phyloP scores from a whole-genome alignment of 2,113 vertebrate species.

The Donacobius atricapilla region DNA sequence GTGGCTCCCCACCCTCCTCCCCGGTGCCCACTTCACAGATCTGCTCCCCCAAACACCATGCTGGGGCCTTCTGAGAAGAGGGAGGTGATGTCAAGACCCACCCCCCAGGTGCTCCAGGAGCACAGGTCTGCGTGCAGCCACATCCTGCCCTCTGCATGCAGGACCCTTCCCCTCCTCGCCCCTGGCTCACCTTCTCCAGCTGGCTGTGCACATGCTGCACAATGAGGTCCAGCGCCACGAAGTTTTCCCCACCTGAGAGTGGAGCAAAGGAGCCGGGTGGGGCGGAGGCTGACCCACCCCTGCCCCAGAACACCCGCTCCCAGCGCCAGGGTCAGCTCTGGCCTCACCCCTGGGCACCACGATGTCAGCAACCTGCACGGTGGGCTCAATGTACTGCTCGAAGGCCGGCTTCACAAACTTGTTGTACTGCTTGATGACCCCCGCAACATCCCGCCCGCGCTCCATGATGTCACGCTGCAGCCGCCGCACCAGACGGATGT shows the following conservation, averaged over 20 bases:
- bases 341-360: conserved; percentile 87
- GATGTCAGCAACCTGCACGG: conserved; percentile 86
- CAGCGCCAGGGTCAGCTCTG: fast-evolving
- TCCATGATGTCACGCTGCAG: conserved; percentile 87
- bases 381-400: conserved; percentile 91
- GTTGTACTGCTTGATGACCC: conserved; percentile 90
- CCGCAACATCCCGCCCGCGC: conserved; percentile 80
- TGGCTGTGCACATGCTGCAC: conserved; percentile 92
- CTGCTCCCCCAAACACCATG: background rate
- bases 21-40: background rate
- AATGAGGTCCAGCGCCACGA: conserved; percentile 86
- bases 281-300: fast-evolving
- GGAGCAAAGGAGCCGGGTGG: background rate
- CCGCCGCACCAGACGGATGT: conserved; percentile 86
- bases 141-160: fast-evolving
- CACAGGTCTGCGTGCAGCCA: background rate
- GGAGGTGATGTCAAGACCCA: fast-evolving
- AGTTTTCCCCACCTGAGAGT: conserved; percentile 85
- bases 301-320: background rate
- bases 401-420: conserved; percentile 90
- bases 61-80: fast-evolving
- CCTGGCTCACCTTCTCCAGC: conserved; percentile 83
- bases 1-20: background rate
- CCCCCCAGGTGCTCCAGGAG: background rate
- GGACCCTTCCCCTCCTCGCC: background rate